A percentile compares a stretch with the other conserved stretches of the same genome.
phyloP scores from a whole-genome alignment of 1,140 invertebrate species.

The Leptonema lineaticorne region DNA sequence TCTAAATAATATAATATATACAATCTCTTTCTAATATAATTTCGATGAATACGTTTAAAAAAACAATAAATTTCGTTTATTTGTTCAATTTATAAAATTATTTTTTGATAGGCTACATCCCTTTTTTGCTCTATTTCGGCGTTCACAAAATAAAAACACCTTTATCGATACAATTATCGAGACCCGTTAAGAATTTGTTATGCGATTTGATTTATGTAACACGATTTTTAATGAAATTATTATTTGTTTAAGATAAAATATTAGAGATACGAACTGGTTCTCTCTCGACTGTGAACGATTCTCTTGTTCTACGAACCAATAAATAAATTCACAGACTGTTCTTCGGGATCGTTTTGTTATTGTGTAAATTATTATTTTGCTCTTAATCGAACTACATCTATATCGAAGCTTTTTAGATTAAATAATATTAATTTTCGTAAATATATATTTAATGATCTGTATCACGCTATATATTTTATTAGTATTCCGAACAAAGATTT shows the following conservation, averaged over 20 bases:
- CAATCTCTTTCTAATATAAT: too few relatives aligned
- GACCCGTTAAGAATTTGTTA: not conserved
- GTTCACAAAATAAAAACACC: not conserved
- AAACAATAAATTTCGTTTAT: slow-evolving; percentile 17
- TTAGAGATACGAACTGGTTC: not conserved
- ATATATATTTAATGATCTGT: too few relatives aligned
- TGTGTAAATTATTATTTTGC: not conserved
- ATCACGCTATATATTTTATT: too few relatives aligned
- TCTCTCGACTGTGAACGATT: too few relatives aligned
- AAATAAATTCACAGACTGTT: not conserved
- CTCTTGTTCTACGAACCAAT: too few relatives aligned
- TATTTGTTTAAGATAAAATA: slow-evolving; percentile 10
- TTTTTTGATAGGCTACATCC: not conserved
- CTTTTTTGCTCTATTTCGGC: not conserved
- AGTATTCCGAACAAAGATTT: too few relatives aligned
- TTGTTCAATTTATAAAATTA: slow-evolving; percentile 4
- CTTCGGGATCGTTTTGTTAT: not conserved
- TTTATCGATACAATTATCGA: slow-evolving; percentile 25
- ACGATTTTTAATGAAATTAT: slow-evolving; percentile 26
- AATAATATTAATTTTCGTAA: too few relatives aligned
- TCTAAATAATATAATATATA: too few relatives aligned
- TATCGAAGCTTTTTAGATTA: too few relatives aligned
- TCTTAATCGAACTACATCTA: too few relatives aligned
- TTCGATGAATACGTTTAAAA: not conserved
- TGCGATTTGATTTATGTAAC: slow-evolving; percentile 20